phyloP scores from a whole-genome alignment of 1,140 invertebrate species.

The Babylonia areolata region DNA sequence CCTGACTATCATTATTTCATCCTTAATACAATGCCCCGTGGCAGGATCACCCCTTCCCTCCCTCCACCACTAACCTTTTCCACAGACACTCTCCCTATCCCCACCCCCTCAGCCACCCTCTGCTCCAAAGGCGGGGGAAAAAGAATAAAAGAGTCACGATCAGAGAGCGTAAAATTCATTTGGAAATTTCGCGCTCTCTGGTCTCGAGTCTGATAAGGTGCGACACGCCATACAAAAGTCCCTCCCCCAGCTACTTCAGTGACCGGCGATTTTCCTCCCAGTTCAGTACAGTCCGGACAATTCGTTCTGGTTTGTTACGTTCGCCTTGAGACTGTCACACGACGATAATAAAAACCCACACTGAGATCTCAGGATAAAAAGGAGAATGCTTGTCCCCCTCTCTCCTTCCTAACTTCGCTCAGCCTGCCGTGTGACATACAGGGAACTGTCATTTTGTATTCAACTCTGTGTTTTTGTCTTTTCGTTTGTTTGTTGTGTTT shows the following conservation, averaged over 20 bases:
- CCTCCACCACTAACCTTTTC: neutral
- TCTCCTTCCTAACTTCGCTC: no score
- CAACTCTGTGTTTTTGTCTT: no score
- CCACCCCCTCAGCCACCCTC: no score
- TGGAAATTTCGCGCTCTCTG: neutral
- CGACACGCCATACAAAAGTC: neutral
- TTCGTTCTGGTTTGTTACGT: neutral
- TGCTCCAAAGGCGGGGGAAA: no score
- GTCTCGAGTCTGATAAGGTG: neutral
- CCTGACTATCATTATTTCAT: no score
- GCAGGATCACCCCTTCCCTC: neutral
- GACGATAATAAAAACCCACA: neutral
- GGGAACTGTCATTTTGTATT: no score
- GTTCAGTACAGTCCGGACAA: neutral
- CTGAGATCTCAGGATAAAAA: neutral
- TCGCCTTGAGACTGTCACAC: neutral
- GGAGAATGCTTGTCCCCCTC: neutral
- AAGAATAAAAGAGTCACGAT: no score
- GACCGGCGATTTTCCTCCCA: neutral
- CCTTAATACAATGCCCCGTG: no score
- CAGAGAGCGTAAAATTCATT: slow-evolving; percentile 3
- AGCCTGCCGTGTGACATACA: no score
- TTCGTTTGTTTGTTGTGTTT: no score
- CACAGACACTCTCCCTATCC: neutral
- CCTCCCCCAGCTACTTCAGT: neutral